Evolutionary conservation across 2,113 vertebrate species (phyloP).

Genomic region (Gopherus evgoodei): DNA sequence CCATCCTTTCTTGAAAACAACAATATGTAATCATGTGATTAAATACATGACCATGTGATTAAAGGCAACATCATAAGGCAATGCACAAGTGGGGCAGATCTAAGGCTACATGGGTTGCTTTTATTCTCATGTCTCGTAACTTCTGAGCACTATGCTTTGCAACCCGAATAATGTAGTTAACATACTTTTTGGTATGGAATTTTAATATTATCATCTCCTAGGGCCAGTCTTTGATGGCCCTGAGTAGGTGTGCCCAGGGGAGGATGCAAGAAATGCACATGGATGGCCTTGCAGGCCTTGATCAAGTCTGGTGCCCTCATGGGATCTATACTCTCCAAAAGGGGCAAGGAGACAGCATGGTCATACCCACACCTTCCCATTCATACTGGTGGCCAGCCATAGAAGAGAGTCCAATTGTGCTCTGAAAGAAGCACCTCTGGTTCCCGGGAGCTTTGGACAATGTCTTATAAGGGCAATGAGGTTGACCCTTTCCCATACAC

Average conservation of each 20-base stretch:
- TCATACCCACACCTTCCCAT: neutral
- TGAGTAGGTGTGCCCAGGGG: neutral
- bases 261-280: neutral
- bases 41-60: neutral
- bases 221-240: neutral
- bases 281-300: fast-evolving
- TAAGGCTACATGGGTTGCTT: fast-evolving
- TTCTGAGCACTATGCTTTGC: fast-evolving
- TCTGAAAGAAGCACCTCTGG: neutral
- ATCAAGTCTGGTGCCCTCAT: neutral
- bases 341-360: neutral
- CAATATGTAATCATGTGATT: fast-evolving
- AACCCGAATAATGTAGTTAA: fast-evolving
- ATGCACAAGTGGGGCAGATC: neutral
- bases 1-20: neutral
- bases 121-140: fast-evolving
- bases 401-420: fast-evolving
- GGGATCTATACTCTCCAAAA: neutral
- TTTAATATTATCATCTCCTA: neutral
- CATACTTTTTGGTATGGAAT: fast-evolving
- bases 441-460: neutral
- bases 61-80: neutral
- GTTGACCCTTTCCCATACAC: neutral
- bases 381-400: fast-evolving
- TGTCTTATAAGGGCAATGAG: fast-evolving